Conservation (phyloP, 2,113 vertebrate genomes). For the Megatriorchis doriae region DNA sequence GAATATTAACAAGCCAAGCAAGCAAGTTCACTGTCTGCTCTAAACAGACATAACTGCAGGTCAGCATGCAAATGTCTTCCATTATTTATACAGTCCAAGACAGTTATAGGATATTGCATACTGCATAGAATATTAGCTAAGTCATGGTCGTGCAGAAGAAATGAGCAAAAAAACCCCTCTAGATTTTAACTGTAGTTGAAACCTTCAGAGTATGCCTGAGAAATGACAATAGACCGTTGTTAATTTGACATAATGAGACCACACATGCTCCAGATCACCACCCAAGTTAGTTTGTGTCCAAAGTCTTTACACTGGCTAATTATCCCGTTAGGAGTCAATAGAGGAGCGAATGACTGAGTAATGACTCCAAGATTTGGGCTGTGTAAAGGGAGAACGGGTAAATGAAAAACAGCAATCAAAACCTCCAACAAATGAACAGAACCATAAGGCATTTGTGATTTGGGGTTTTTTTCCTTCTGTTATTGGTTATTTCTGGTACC, state of each 20-base stretch:
- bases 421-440: background rate
- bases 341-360: background rate
- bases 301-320: background rate
- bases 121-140: background rate
- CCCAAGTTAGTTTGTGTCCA: background rate
- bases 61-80: slow-evolving; percentile 34
- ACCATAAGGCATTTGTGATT: background rate
- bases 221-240: background rate
- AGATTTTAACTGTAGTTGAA: background rate
- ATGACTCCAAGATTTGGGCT: background rate
- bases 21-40: slow-evolving; percentile 8
- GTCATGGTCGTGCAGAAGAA: background rate
- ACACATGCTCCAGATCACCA: background rate
- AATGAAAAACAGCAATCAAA: background rate
- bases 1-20: slow-evolving; percentile 61
- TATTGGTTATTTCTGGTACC: background rate
- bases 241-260: background rate
- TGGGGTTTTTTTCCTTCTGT: background rate
- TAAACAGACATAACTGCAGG: slow-evolving; percentile 16
- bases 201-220: background rate
- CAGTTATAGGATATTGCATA: background rate
- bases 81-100: slow-evolving; percentile 40
- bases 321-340: background rate
- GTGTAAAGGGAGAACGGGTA: background rate
- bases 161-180: background rate